phyloP scores from a whole-genome alignment of 2,113 vertebrate genomes.

The Colius striatus region DNA sequence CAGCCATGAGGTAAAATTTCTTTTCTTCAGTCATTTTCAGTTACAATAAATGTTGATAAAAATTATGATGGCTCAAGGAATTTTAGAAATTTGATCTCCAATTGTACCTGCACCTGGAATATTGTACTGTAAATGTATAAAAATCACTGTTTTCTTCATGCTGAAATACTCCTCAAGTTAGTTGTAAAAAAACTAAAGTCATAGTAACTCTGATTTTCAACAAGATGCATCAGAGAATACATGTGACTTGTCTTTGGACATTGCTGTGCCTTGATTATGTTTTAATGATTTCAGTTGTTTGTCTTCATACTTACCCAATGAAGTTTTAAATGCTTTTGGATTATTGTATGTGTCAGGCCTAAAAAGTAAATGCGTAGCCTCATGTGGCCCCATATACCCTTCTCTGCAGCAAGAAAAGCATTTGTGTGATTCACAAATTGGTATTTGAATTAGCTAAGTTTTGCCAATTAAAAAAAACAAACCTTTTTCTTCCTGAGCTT shows the following conservation, averaged over 20 bases:
- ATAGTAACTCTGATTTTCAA: background rate
- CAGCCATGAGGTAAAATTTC: background rate
- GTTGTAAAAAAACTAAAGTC: background rate
- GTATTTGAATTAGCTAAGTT: background rate
- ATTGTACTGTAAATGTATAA: background rate
- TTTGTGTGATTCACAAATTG: background rate
- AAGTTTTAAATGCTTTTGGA: background rate
- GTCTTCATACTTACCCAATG: background rate
- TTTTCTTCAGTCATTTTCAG: background rate
- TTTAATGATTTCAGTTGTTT: background rate
- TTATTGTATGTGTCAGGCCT: background rate
- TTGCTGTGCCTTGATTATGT: background rate
- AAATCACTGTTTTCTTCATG: background rate
- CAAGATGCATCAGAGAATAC: background rate
- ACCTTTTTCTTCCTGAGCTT: background rate
- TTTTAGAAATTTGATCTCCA: background rate
- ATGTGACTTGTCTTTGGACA: background rate
- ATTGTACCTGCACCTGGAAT: background rate
- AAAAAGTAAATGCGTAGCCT: background rate
- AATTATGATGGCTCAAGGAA: background rate
- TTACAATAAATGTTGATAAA: background rate
- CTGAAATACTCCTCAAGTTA: background rate
- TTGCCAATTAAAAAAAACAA: background rate
- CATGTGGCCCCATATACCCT: background rate
- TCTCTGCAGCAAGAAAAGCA: background rate